Conservation (phyloP, 2,113 vertebrate genomes). For the Solea solea region DNA sequence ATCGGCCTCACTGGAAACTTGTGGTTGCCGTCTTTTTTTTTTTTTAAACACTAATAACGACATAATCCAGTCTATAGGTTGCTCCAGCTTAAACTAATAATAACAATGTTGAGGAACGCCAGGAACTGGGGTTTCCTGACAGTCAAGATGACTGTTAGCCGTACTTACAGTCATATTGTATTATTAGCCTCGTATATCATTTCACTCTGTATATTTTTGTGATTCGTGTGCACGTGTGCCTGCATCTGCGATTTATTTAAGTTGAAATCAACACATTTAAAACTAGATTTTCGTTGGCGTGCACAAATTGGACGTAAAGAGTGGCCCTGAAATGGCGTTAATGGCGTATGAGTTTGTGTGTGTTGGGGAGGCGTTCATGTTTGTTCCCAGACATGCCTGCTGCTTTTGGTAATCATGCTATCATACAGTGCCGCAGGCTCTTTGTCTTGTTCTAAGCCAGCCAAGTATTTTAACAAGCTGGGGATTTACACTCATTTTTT, state of each 20-base stretch:
- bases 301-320: constrained; percentile 24
- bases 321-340: constrained; percentile 1
- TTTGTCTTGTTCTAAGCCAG: constrained; percentile 32
- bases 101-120: constrained; percentile 47
- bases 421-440: constrained; percentile 49
- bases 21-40: constrained; percentile 36
- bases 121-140: constrained; percentile 64
- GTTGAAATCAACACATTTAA: constrained; percentile 15
- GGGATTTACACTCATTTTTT: constrained; percentile 59
- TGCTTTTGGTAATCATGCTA: constrained; percentile 61
- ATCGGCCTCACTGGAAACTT: constrained; percentile 63
- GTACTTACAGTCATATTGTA: constrained; percentile 40
- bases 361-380: neutral
- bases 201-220: neutral
- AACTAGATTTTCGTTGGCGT: neutral
- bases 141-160: constrained; percentile 45
- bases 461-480: constrained; percentile 68
- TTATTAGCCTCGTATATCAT: constrained; percentile 39
- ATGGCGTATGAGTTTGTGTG: neutral
- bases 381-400: constrained; percentile 52
- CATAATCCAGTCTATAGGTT: constrained; percentile 43
- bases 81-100: constrained; percentile 59
- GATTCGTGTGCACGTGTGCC: constrained; percentile 23
- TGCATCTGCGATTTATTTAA: constrained; percentile 12
- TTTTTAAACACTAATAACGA: constrained; percentile 44